Evolutionary conservation across 2,113 vertebrate species (phyloP).

Genomic region (Agapornis roseicollis): DNA sequence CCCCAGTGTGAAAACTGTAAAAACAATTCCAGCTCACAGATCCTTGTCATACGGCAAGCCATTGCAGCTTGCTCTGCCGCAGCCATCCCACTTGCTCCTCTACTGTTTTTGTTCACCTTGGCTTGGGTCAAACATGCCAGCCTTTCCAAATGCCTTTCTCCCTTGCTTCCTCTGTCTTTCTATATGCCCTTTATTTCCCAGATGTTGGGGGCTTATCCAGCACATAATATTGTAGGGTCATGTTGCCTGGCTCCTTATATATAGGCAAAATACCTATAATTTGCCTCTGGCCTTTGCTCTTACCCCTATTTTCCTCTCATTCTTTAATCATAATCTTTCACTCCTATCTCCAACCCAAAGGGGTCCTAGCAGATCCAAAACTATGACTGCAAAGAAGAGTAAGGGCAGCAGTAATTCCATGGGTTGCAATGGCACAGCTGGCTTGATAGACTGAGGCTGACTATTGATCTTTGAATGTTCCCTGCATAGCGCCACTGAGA

Average conservation of each 20-base stretch:
- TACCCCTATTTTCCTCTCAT: not conserved
- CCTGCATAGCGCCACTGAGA: not conserved
- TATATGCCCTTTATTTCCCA: not conserved
- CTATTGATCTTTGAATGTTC: not conserved
- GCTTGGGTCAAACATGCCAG: not conserved
- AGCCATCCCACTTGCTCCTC: not conserved
- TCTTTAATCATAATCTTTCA: not conserved
- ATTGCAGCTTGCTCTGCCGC: not conserved
- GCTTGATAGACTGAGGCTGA: not conserved
- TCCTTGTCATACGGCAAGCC: not conserved
- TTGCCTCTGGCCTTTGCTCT: not conserved
- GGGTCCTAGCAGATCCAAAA: not conserved
- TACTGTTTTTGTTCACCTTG: not conserved
- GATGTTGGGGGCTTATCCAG: not conserved
- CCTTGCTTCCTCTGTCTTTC: not conserved
- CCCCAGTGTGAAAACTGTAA: not conserved
- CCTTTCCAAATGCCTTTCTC: not conserved
- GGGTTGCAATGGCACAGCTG: not conserved
- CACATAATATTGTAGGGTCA: not conserved
- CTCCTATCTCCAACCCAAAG: not conserved
- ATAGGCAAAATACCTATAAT: not conserved
- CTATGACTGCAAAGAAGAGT: not conserved
- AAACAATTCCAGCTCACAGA: not conserved
- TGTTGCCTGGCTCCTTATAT: not conserved
- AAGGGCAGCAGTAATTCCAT: not conserved